Base-by-base conservation (phyloP, 92 coral and sea anemone genomes). In the Umimayanthus chanpuru region DNA sequence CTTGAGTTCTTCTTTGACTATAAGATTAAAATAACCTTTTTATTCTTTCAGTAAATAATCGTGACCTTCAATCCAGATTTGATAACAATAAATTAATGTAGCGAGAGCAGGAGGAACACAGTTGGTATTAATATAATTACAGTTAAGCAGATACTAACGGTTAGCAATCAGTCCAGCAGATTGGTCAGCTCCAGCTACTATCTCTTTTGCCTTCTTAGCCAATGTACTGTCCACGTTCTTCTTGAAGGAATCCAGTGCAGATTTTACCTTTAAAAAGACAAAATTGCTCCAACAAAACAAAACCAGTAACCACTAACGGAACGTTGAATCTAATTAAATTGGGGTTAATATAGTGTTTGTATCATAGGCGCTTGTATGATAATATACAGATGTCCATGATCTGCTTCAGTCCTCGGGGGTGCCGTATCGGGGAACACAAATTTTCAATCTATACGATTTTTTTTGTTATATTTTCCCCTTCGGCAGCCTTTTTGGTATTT, bases 1-100 rank as follows among this genome's bases (percentile, higher is more conserved):
- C 23, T 92, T 73, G 55, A 96, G 92, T 91, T 96, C 96, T 16
- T 93, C 93, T 89, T 95, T 96, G 49, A 96, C 99, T 96, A 88
- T 44, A 65, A 75, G 16, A n/a, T 38, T 61, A 32, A 55, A 14
- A 43, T 39, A 68, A 70, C 25, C 5, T 72, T 39, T 85, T 67
- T 32, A 32, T 32, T 8, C 15, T 18, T 85, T 85, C 36, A 28
- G 55, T 20, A 77, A 23, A 26, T 23, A 9, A 12, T 61, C 68
- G 25, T 18, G 25, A 61, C 18, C 68, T 61, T 61, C 66, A 56
- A 56, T n/a, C 23, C 23, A 56, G 66, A 56, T 56, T 56, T 23
- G 1, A 20, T 28, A 77, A 23, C 23, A 16, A 2, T 5, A 25
- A 18, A 30, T 44, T 20, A 4, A 76, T 20, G 23, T 77, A 23